Evolutionary conservation across 1,140 invertebrate species (phyloP).

Genomic region (Protaetia brevitarsis): DNA sequence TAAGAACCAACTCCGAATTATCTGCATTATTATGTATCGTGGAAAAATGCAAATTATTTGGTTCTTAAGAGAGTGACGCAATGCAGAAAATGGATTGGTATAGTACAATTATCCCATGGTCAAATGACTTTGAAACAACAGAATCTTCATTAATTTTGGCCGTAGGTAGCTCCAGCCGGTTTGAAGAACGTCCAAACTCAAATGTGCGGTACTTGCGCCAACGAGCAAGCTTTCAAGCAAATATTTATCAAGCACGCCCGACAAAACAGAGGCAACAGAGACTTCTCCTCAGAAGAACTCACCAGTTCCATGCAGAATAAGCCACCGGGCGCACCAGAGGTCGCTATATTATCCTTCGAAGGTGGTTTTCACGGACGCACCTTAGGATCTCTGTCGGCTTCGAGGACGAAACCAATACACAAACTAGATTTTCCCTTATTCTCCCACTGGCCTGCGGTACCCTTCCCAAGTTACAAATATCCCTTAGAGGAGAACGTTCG

Average conservation of each 20-base stretch:
- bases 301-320: slow-evolving; percentile 81
- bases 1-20: no score
- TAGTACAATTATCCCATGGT: no score
- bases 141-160: neutral
- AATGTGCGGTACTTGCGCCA: slow-evolving; percentile 96
- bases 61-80: no score
- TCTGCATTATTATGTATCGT: no score
- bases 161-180: slow-evolving; percentile 63
- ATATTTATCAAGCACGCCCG: slow-evolving; percentile 70
- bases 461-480: slow-evolving; percentile 89
- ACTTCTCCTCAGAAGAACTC: slow-evolving; percentile 76
- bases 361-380: slow-evolving; percentile 86
- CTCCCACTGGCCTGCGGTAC: slow-evolving; percentile 64
- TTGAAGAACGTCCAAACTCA: slow-evolving; percentile 83
- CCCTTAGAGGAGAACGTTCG: slow-evolving; percentile 77
- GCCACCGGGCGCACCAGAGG: slow-evolving; percentile 76
- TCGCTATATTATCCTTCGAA: slow-evolving; percentile 88
- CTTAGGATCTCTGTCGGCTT: slow-evolving; percentile 79
- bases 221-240: slow-evolving; percentile 93
- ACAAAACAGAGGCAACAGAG: slow-evolving; percentile 62
- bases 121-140: neutral
- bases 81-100: no score
- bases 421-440: slow-evolving; percentile 95
- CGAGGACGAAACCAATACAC: slow-evolving; percentile 93
- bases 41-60: no score